phyloP scores from a whole-genome alignment of 2,888 invertebrate genomes.

The Drosophila paracracens region DNA sequence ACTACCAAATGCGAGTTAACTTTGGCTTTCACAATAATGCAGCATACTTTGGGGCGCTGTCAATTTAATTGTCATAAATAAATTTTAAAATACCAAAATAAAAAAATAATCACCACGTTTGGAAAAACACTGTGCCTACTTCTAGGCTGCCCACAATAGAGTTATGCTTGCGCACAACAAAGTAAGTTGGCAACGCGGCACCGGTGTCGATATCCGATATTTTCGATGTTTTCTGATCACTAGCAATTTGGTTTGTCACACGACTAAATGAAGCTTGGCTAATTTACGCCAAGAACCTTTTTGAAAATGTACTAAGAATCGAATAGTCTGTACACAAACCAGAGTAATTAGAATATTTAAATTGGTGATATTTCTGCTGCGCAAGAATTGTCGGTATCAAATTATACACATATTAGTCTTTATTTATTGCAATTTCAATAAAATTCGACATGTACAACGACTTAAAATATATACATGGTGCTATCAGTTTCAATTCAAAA shows the following conservation, averaged over 20 bases:
- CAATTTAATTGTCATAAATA: background rate
- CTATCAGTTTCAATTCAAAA: constrained; percentile 20
- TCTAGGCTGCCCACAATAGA: background rate
- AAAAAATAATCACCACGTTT: background rate
- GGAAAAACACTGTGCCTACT: constrained; percentile 5
- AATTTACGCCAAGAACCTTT: background rate
- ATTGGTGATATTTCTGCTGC: background rate
- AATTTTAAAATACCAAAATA: background rate
- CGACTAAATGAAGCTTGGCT: background rate
- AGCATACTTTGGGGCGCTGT: constrained; percentile 13
- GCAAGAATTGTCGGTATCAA: background rate
- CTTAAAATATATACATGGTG: constrained; percentile 54
- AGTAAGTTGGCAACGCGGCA: constrained; percentile 9
- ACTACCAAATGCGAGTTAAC: background rate
- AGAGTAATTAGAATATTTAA: no score
- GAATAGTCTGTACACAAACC: background rate
- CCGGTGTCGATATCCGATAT: background rate
- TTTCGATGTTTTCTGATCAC: constrained; percentile 6
- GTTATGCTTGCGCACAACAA: background rate
- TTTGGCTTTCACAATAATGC: background rate
- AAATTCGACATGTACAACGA: constrained; percentile 45
- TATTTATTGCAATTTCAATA: constrained; percentile 49
- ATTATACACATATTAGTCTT: constrained; percentile 32
- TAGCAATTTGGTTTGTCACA: background rate
- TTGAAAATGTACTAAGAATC: background rate